phyloP scores from a whole-genome alignment of 2,797 vertebrate species.

The Chrosomus eos region DNA sequence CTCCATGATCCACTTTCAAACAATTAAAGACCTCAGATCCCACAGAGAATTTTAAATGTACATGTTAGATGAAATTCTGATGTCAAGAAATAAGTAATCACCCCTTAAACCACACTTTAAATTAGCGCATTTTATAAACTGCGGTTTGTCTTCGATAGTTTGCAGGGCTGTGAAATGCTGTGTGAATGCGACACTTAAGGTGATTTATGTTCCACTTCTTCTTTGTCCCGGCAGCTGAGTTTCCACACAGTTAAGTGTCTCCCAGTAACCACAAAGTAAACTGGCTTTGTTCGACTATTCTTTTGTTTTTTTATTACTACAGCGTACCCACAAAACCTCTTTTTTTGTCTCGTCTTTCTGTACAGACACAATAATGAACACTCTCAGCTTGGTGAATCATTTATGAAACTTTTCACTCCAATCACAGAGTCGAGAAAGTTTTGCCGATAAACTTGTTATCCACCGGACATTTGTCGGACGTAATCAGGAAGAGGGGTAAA shows the following conservation, averaged over 20 bases:
- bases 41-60: constrained; percentile 46
- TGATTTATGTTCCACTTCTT: constrained; percentile 58
- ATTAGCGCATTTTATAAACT: constrained; percentile 50
- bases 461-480: constrained; percentile 14
- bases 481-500: constrained; percentile 41
- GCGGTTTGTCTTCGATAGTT: constrained; percentile 48
- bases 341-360: constrained; percentile 50
- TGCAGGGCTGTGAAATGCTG: constrained; percentile 46
- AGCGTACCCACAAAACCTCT: constrained; percentile 9
- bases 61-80: constrained; percentile 49
- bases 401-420: constrained; percentile 18
- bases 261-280: constrained; percentile 56
- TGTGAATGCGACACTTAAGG: constrained; percentile 47
- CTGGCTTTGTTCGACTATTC: constrained; percentile 38
- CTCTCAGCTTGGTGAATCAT: constrained; percentile 34
- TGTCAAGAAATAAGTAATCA: constrained; percentile 43
- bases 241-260: constrained; percentile 62
- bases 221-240: constrained; percentile 54
- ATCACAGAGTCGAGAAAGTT: constrained; percentile 2
- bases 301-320: constrained; percentile 40
- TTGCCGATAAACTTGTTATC: constrained; percentile 19
- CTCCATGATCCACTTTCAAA: constrained; percentile 49
- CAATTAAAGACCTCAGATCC: constrained; percentile 51
- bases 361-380: not conserved
- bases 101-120: constrained; percentile 39